phyloP scores from a whole-genome alignment of 2,797 vertebrate genomes.

The Vespertilio murinus region DNA sequence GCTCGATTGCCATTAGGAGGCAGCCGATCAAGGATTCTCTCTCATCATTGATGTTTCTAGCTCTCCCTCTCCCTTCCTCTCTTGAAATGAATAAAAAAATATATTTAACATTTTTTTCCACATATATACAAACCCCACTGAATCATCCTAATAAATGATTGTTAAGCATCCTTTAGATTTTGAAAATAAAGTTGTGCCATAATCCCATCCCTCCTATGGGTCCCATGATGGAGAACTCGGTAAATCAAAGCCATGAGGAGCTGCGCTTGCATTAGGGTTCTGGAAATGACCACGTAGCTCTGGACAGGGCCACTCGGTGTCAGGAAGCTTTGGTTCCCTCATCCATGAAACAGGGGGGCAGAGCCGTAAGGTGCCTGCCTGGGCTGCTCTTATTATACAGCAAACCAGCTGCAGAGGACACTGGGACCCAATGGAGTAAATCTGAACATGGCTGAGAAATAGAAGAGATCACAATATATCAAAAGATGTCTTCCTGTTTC shows the following conservation, averaged over 20 bases:
- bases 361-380: not conserved
- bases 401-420: not conserved
- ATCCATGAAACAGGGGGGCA: not conserved
- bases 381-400: not conserved
- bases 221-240: not conserved
- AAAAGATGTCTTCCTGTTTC: not conserved
- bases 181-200: slow-evolving; percentile 24
- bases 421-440: not conserved
- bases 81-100: too few species aligned
- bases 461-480: not conserved
- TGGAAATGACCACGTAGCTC: not conserved
- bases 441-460: not conserved
- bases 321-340: not conserved
- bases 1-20: too few species aligned
- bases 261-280: not conserved
- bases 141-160: slow-evolving; percentile 34
- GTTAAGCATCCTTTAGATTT: slow-evolving; percentile 20
- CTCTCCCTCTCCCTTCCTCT: too few species aligned
- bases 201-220: not conserved
- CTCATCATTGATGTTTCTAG: too few species aligned
- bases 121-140: slow-evolving; percentile 36
- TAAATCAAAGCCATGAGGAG: not conserved
- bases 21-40: too few species aligned
- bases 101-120: not conserved
- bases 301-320: not conserved